Base-by-base conservation (phyloP, 2,888 invertebrate genomes). In the Unio delphinus region DNA sequence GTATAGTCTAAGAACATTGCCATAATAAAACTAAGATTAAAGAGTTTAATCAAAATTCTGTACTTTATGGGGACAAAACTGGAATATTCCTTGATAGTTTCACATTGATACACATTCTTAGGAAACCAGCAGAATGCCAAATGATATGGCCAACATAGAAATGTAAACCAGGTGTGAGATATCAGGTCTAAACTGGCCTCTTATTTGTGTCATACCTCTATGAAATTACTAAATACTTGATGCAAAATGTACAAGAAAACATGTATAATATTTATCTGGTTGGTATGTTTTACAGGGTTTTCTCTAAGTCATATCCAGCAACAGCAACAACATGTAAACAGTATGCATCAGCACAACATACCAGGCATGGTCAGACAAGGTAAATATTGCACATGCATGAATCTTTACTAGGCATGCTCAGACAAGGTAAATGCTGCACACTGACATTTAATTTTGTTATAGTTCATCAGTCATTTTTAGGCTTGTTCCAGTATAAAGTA, bases 291-390 rank as follows among this genome's bases (percentile, higher is more conserved):
- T 74, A 73, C 83, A 69, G 86, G 86, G 64, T 86, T 86, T 80
- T 85, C 86, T 64, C 74, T 83, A 67, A 80, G 78, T 76, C 84
- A 85, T 66, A 80, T 86, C 69, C 83, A 82, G 64, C 84, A 83
- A 69, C 80, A 83, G 67, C 45, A 45, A 45, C 45, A 45, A 45
- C 45, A 45, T 45, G 45, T 45, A 80, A 83, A 67, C 81, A 80
- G 67, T 75, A 78, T 61, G 67, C 67, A 20, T 71, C 77, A 64
- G 54, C 66, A 69, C 80, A 80, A 68, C 80, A 75, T 56, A 45
- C 73, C 75, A 70, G 79, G 78, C 61, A 78, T 80, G 60, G 73
- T 77, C 69, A 76, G 81, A 72, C 76, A 76, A 67, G 81, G 80
- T 83, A 63, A 45, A 45, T 45, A 45, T 15, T 65, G 28, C 45